Conservation (phyloP, 2,888 invertebrate genomes). For the Linyphia triangularis region DNA sequence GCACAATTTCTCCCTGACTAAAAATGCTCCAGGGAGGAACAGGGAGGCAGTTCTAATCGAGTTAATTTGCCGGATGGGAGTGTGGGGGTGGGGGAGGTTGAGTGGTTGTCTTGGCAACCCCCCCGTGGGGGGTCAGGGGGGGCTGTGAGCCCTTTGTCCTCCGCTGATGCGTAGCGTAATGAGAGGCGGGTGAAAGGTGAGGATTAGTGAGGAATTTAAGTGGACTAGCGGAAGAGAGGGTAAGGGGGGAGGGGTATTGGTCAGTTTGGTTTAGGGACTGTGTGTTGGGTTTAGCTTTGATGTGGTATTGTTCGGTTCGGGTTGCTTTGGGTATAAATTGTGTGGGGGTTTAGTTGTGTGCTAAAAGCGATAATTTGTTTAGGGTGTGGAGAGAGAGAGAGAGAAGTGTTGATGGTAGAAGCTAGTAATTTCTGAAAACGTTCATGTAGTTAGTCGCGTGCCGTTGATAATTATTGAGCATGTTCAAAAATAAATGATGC, state of each 20-base stretch:
- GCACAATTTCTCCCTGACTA: constrained; percentile 12
- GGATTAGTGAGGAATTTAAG: neutral
- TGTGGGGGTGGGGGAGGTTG: neutral
- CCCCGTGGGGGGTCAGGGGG: neutral
- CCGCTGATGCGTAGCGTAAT: constrained; percentile 28
- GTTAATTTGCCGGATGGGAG: constrained; percentile 49
- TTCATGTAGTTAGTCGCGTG: no score
- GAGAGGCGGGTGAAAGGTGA: constrained; percentile 35
- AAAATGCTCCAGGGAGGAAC: constrained; percentile 46
- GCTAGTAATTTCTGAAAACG: no score
- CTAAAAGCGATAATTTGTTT: no score
- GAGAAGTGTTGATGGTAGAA: no score
- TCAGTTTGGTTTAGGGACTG: neutral
- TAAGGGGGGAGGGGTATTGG: neutral
- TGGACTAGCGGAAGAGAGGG: neutral
- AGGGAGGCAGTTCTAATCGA: constrained; percentile 48
- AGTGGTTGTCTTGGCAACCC: constrained; percentile 53
- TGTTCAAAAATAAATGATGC: no score
- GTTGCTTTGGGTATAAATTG: neutral
- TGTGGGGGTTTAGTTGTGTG: no score
- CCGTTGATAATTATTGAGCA: no score
- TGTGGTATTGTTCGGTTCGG: neutral
- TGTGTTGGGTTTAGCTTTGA: no score
- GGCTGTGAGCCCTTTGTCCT: neutral
- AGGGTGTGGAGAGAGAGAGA: no score